phyloP scores from a whole-genome alignment of 1,140 invertebrate genomes.

The Monochamus saltuarius region DNA sequence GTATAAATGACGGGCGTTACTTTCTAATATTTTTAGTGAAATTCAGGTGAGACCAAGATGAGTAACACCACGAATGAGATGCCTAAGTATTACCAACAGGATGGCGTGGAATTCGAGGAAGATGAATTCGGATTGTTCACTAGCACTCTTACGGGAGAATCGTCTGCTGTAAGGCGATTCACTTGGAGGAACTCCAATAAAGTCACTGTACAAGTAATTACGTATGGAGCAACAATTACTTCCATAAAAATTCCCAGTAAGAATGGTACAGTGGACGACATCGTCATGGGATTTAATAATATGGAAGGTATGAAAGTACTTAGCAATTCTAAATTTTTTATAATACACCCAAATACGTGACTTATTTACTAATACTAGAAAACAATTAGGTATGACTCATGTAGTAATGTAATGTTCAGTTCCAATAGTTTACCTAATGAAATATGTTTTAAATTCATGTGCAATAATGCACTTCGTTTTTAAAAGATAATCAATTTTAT shows the following conservation, averaged over 20 bases:
- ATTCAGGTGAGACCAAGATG: too few relatives aligned
- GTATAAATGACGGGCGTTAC: too few relatives aligned
- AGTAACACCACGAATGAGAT: background rate
- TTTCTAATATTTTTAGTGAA: too few relatives aligned
- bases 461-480: too few relatives aligned
- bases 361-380: too few relatives aligned
- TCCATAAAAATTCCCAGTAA: slow-evolving; percentile 72
- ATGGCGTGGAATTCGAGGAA: slow-evolving; percentile 40
- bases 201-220: slow-evolving; percentile 66
- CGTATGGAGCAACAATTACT: slow-evolving; percentile 78
- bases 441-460: too few relatives aligned
- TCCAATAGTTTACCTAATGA: too few relatives aligned
- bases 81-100: slow-evolving; percentile 19
- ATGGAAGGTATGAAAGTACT: slow-evolving; percentile 60
- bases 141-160: slow-evolving; percentile 36
- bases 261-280: slow-evolving; percentile 65
- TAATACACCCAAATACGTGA: too few relatives aligned
- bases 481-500: too few relatives aligned
- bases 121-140: slow-evolving; percentile 45
- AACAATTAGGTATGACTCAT: too few relatives aligned
- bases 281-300: slow-evolving; percentile 77
- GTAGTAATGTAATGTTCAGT: too few relatives aligned
- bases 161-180: slow-evolving; percentile 50
- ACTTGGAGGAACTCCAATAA: slow-evolving; percentile 63
- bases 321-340: background rate